Evolutionary conservation across 2,113 vertebrate species (phyloP).

Genomic region (Rousettus leschenaultii): DNA sequence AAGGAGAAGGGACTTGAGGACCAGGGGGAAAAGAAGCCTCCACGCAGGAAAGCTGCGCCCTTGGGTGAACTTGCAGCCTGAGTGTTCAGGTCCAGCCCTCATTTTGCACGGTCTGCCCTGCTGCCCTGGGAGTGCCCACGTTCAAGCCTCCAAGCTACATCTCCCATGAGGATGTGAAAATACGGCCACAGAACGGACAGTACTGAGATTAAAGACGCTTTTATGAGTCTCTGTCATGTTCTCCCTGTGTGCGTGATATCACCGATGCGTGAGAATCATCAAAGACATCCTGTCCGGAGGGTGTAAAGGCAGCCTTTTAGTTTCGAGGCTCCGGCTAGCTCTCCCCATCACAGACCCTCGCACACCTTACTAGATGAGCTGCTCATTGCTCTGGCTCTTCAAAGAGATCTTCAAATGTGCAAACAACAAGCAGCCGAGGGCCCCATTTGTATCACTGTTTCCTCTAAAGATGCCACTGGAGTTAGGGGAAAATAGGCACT

Average conservation of each 20-base stretch:
- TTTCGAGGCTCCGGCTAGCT: neutral
- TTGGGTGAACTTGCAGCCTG: neutral
- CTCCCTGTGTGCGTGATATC: rapidly evolving
- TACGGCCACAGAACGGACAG: neutral
- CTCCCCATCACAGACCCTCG: rapidly evolving
- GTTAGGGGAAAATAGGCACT: rapidly evolving
- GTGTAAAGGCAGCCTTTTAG: neutral
- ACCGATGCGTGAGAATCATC: neutral
- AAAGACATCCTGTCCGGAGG: neutral
- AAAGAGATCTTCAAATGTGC: neutral
- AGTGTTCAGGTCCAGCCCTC: no score
- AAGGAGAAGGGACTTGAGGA: neutral
- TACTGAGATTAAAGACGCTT: neutral
- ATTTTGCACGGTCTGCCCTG: no score
- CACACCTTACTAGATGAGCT: rapidly evolving
- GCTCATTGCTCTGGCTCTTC: neutral
- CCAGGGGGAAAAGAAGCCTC: neutral
- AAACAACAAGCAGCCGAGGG: rapidly evolving
- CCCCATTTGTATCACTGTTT: rapidly evolving
- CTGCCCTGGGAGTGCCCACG: neutral
- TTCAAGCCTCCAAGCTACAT: neutral
- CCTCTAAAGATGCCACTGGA: neutral
- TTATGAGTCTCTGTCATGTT: neutral
- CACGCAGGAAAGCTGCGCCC: neutral
- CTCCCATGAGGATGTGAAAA: neutral